A percentile compares a stretch with the other conserved stretches of the same genome.
Evolutionary conservation across 2,888 invertebrate genomes (phyloP).

Genomic region (Eupelmus urozonus): DNA sequence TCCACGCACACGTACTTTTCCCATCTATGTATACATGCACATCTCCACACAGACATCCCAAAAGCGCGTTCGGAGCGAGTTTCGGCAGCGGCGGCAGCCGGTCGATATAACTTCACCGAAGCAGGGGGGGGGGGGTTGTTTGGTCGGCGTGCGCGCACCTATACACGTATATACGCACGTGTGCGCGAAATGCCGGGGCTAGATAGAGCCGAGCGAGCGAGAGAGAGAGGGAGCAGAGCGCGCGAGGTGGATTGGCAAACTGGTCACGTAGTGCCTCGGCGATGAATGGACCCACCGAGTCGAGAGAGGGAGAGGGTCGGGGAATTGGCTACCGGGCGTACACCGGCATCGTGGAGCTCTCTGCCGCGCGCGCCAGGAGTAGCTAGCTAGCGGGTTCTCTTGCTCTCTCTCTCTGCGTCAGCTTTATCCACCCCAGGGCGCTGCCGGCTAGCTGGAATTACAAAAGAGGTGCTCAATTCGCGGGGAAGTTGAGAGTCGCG

Average conservation of each 20-base stretch:
- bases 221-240: conserved; percentile 58
- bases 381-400: neutral
- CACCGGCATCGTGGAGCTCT: conserved; percentile 69
- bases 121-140: conserved; percentile 72
- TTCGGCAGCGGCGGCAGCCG: conserved; percentile 65
- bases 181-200: neutral
- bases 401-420: conserved; percentile 66
- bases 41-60: too few relatives aligned
- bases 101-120: conserved; percentile 70
- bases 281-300: conserved; percentile 75
- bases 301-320: conserved; percentile 57
- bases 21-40: too few relatives aligned
- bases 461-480: conserved; percentile 70
- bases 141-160: conserved; percentile 63
- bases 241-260: conserved; percentile 74
- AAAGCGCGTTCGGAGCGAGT: conserved; percentile 58
- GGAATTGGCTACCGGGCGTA: conserved; percentile 77
- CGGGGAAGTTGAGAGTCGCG: too few relatives aligned
- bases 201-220: conserved; percentile 59
- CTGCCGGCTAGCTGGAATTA: conserved; percentile 62
- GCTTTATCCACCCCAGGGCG: conserved; percentile 71
- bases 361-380: neutral
- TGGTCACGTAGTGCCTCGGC: conserved; percentile 76
- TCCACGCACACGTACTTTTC: too few relatives aligned
- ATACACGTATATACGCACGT: conserved; percentile 58